A percentile compares a stretch with the other conserved stretches of the same genome.
These are phyloP conservation scores for Orchesella flavescens DNA, from an alignment of 2,888 invertebrate genomes.

Conservation along the genomic window DNA sequence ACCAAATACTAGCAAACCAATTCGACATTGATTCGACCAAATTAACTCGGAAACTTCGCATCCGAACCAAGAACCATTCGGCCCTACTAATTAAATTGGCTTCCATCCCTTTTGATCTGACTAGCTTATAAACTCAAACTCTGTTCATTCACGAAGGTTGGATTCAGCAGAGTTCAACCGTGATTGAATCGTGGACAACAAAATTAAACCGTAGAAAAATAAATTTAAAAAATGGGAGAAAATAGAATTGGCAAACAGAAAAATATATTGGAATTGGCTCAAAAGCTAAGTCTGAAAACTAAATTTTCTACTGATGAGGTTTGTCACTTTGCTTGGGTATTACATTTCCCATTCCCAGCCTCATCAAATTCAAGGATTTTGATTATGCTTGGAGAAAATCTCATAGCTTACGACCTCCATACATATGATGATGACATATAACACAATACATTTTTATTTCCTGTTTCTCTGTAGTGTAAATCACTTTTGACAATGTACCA, in stretches of 20 bases:
- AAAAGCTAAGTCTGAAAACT: constrained; percentile 55
- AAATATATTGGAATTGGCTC: constrained; percentile 53
- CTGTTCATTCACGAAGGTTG: too few relatives aligned
- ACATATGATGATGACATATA: neutral
- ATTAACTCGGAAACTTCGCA: neutral
- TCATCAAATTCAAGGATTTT: neutral
- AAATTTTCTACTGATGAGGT: constrained; percentile 62
- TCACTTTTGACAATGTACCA: constrained; percentile 55
- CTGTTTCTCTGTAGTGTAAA: constrained; percentile 45
- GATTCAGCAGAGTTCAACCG: too few relatives aligned
- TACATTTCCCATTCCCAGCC: neutral
- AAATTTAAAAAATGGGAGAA: constrained; percentile 30
- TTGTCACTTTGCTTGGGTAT: neutral
- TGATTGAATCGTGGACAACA: too few relatives aligned
- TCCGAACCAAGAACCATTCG: neutral
- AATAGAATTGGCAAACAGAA: constrained; percentile 57
- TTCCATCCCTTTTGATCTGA: neutral
- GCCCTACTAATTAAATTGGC: neutral
- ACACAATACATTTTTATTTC: neutral
- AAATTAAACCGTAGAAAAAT: neutral
- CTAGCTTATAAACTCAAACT: too few relatives aligned
- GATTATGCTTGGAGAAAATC: neutral
- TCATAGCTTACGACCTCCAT: neutral
- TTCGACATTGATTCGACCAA: neutral
- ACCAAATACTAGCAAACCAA: too few relatives aligned